Base-by-base conservation (phyloP, 2,888 invertebrate genomes). In the Luperina nickerlii region DNA sequence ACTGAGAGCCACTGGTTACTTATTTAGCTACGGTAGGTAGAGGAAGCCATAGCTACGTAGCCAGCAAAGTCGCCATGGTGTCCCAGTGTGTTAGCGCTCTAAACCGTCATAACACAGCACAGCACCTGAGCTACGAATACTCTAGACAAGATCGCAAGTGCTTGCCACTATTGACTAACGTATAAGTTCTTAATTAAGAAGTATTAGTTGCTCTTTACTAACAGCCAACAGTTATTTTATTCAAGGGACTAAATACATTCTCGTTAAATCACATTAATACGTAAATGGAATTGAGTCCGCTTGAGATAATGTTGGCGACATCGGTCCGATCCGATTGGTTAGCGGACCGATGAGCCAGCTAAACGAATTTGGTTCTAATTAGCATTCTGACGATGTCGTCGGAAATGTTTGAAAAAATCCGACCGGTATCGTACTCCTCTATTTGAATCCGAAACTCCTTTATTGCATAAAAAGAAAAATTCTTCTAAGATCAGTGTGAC, bases 341-440 rank as follows among this genome's bases (percentile, higher is more conserved):
- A 80, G 74, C 67, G 74, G 57, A 73, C 71, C 82, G 78, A 78
- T 77, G 79, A 82, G 70, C 68, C 76, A 70, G 78, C 82, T 87
- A 84, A 87, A 84, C 88, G 82, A 87, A 88, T 84, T 87, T 76
- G 67, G 76, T 72, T 74, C 76, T 82, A 87, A 87, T 88, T 87
- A 88, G 79, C 70, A 87, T 87, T 87, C 87, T 54, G 32, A 54
- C 74, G 69, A 77, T 72, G 87, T 84, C 70, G 81, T 51, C 57
- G 74, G 70, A 78, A 88, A 74, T 67, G 77, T 80, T 78, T 67
- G 71, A 76, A 79, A 86, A 74, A 87, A 76, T 84, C 62, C 68
- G 71, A 72, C 67, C 20, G 57, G 70, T 86, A 79, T 80, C 66
- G 76, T 42, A 42, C 54, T 48, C 38, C n/a, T 57, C 62, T 84